Evolutionary conservation across 2,113 vertebrate species (phyloP).

Genomic region (Crotalus tigris): DNA sequence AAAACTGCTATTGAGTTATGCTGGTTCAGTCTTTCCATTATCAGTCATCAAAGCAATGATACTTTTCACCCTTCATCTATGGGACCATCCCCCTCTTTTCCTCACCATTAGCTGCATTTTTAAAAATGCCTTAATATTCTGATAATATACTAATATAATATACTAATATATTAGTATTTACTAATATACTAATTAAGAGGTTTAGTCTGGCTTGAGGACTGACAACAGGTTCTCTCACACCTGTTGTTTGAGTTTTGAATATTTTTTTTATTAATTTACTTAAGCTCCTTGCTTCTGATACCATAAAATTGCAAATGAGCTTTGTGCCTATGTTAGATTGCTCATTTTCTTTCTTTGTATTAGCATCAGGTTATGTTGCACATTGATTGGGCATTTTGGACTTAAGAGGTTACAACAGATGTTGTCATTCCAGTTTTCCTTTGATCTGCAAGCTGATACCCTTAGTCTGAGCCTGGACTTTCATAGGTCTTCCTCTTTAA

Average conservation of each 20-base stretch:
- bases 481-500: not conserved
- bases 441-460: not conserved
- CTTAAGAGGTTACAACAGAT: not conserved
- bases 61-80: not conserved
- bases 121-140: not conserved
- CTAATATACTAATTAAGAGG: not conserved
- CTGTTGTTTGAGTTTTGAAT: not conserved
- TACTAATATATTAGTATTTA: not conserved
- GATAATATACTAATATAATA: not conserved
- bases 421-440: not conserved
- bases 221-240: not conserved
- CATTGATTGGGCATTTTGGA: not conserved
- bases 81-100: not conserved
- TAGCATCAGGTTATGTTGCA: not conserved
- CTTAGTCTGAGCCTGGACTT: not conserved
- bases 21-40: not conserved
- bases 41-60: not conserved
- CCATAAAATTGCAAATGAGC: not conserved
- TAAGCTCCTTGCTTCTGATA: not conserved
- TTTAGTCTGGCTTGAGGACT: not conserved
- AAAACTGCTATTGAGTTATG: not conserved
- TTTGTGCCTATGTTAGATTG: not conserved
- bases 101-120: not conserved
- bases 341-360: no score
- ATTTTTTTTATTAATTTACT: not conserved